Conservation (phyloP, 2,797 vertebrate species). For the Tragopan temminckii region DNA sequence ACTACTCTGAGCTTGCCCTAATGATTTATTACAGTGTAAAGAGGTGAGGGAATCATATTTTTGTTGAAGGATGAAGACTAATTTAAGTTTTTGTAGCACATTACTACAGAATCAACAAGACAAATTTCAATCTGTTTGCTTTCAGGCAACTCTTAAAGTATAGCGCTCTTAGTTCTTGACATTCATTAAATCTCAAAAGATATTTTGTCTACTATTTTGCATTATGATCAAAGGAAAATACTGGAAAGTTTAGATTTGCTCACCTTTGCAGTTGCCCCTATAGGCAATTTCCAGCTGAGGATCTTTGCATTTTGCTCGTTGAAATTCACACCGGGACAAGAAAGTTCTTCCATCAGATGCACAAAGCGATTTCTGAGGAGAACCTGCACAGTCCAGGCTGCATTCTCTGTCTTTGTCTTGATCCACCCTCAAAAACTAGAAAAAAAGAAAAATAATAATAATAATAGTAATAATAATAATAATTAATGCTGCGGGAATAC, state of each 20-base stretch:
- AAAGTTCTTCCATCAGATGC: constrained; percentile 97
- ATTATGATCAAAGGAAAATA: background rate
- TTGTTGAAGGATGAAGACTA: background rate
- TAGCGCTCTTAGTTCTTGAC: background rate
- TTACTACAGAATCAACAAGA: background rate
- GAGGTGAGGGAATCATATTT: background rate
- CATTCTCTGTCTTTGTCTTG: constrained; percentile 95
- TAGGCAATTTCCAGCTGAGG: constrained; percentile 92
- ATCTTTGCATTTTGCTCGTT: constrained; percentile 96
- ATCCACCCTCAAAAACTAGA: constrained; percentile 94
- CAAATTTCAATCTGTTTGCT: background rate
- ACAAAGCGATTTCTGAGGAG: constrained; percentile 91
- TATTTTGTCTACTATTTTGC: background rate
- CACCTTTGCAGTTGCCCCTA: constrained; percentile 95
- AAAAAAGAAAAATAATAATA: background rate
- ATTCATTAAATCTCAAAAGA: background rate
- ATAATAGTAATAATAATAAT: too few relatives aligned
- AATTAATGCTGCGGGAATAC: background rate
- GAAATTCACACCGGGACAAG: constrained; percentile 95
- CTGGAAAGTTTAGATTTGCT: constrained; percentile 45
- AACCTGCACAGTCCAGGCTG: constrained; percentile 89
- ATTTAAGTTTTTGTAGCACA: background rate
- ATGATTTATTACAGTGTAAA: background rate
- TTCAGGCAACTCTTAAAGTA: background rate
- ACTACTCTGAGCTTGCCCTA: background rate